These are phyloP conservation scores for Carlito syrichta DNA, from an alignment of 2,113 vertebrate species.

Conservation along the genomic window DNA sequence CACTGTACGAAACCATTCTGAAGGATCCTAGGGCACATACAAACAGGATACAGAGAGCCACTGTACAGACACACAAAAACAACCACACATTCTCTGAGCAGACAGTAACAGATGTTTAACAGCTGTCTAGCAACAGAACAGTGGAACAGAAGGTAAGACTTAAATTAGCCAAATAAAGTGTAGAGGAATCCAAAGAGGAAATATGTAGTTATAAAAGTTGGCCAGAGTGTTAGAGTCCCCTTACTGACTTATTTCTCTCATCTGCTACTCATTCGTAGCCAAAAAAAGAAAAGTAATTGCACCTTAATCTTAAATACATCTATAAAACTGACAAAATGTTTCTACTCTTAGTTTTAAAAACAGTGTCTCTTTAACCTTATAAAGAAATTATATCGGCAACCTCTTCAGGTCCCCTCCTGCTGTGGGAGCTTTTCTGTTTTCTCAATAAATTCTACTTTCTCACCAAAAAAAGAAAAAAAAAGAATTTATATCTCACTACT, in stretches of 20 bases:
- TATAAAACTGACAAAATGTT: neutral
- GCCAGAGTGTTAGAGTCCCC: neutral
- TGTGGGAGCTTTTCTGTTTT: no score
- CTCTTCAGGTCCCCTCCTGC: no score
- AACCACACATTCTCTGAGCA: neutral
- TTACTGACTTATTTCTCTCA: neutral
- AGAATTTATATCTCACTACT: neutral
- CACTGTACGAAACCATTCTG: neutral
- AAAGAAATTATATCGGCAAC: neutral
- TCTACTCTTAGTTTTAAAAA: neutral
- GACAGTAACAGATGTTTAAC: slow-evolving; percentile 41
- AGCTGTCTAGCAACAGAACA: slow-evolving; percentile 24
- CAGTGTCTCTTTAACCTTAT: neutral
- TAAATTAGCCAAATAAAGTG: neutral
- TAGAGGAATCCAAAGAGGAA: neutral
- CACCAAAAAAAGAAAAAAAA: no score
- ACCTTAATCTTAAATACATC: neutral
- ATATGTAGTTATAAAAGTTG: neutral
- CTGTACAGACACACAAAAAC: neutral
- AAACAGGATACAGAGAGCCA: neutral
- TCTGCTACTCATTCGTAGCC: accelerated
- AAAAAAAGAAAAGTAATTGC: neutral
- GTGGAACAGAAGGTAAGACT: slow-evolving; percentile 4
- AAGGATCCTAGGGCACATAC: neutral
- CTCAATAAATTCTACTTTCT: no score